Percentiles rank a stretch among this genome's conserved stretches.
phyloP scores from a whole-genome alignment of 2,797 vertebrate species.

The Falco naumanni region DNA sequence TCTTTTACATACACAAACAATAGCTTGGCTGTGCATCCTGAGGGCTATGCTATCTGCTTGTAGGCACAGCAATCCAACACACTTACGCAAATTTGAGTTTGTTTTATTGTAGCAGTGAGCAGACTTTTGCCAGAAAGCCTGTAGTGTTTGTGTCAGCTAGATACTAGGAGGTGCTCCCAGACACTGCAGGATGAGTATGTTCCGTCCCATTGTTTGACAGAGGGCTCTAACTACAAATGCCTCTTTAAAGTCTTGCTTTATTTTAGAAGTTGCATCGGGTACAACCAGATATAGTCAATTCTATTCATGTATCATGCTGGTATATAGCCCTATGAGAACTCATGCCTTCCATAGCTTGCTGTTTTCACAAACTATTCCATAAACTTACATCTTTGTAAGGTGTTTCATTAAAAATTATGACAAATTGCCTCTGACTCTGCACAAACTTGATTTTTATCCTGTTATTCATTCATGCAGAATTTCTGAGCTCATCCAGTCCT shows the following conservation, averaged over 20 bases:
- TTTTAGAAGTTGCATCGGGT: not conserved
- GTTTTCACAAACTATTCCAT: not conserved
- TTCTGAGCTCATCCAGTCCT: not conserved
- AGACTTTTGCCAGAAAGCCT: not conserved
- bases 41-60: not conserved
- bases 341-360: not conserved
- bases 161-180: not conserved
- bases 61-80: rapidly evolving
- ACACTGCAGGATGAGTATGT: not conserved
- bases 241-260: not conserved
- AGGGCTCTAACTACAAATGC: not conserved
- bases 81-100: not conserved
- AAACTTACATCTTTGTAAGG: not conserved
- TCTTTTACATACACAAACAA: not conserved
- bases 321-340: not conserved
- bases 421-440: not conserved
- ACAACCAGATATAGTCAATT: not conserved
- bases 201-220: not conserved
- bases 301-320: not conserved
- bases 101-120: not conserved
- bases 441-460: not conserved
- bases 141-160: not conserved
- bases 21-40: not conserved
- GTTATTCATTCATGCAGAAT: not conserved
- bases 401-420: not conserved